Conservation (phyloP, 2,797 vertebrate species). For the Nannoperca australis region DNA sequence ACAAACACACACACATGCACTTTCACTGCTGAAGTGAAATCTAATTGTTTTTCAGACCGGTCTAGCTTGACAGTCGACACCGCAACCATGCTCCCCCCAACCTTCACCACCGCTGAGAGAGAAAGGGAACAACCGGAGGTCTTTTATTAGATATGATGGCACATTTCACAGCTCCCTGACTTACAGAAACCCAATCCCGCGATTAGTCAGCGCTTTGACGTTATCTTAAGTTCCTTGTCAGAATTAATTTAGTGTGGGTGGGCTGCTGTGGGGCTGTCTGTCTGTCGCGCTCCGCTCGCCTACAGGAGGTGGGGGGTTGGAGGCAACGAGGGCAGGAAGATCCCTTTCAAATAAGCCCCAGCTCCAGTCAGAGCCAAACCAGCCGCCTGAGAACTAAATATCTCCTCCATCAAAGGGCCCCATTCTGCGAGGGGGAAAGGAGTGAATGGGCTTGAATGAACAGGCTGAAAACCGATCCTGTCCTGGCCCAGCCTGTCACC, state of each 20-base stretch:
- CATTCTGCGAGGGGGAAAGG: slow-evolving; percentile 78
- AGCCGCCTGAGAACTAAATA: slow-evolving; percentile 86
- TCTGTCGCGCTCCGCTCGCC: slow-evolving; percentile 75
- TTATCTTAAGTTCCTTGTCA: slow-evolving; percentile 88
- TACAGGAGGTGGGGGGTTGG: slow-evolving; percentile 71
- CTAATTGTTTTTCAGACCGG: slow-evolving; percentile 78
- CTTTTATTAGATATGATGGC: slow-evolving; percentile 88
- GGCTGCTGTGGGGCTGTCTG: slow-evolving; percentile 80
- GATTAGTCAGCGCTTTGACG: slow-evolving; percentile 89
- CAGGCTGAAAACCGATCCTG: slow-evolving; percentile 85
- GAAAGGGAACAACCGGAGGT: slow-evolving; percentile 79
- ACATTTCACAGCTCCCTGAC: slow-evolving; percentile 86
- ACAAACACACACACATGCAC: slow-evolving; percentile 38
- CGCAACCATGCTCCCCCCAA: slow-evolving; percentile 37
- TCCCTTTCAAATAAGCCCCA: slow-evolving; percentile 85
- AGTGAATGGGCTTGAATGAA: slow-evolving; percentile 81
- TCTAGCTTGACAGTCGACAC: slow-evolving; percentile 68
- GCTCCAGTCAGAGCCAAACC: slow-evolving; percentile 83
- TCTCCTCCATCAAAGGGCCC: slow-evolving; percentile 85
- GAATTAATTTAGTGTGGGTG: slow-evolving; percentile 88
- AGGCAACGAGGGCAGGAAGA: slow-evolving; percentile 76
- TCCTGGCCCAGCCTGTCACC: slow-evolving; percentile 76
- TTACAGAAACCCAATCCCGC: slow-evolving; percentile 87
- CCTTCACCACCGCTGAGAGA: slow-evolving; percentile 66
- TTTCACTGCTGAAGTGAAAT: slow-evolving; percentile 64